Evolutionary conservation across 2,888 invertebrate genomes (phyloP).

Genomic region (Argyresthia goedartella): DNA sequence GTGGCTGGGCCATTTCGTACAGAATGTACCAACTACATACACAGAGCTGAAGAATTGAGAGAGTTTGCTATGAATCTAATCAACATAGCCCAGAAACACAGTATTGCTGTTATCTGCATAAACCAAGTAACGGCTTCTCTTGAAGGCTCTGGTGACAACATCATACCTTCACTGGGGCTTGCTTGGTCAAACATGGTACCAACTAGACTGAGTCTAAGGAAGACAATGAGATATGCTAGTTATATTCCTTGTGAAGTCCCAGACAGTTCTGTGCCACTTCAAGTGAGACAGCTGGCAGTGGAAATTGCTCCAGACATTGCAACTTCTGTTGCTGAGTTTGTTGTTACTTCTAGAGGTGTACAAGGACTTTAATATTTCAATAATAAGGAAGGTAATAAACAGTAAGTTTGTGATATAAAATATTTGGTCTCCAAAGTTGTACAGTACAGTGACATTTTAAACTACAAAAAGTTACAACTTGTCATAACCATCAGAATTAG

Average conservation of each 20-base stretch:
- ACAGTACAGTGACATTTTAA: no score
- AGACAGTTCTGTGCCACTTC: conserved; percentile 12
- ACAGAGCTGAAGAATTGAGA: conserved; percentile 54
- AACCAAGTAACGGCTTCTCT: conserved; percentile 57
- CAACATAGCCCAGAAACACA: conserved; percentile 34
- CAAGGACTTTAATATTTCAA: conserved; percentile 10
- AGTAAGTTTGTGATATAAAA: no score
- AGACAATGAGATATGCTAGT: conserved; percentile 6
- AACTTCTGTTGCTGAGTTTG: conserved; percentile 25
- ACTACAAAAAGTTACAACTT: no score
- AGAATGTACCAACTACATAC: conserved; percentile 47
- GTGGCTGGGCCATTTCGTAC: conserved; percentile 57
- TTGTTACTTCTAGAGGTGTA: conserved; percentile 35
- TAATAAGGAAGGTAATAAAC: no score
- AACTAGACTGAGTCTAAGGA: conserved; percentile 33
- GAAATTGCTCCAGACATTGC: conserved; percentile 45
- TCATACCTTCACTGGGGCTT: conserved; percentile 50
- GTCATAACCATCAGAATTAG: no score
- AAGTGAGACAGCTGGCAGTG: conserved; percentile 31
- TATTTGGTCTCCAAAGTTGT: no score
- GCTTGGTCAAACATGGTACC: conserved; percentile 63
- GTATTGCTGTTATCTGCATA: conserved; percentile 46
- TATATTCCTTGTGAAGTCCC: neutral
- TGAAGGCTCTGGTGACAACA: conserved; percentile 22
- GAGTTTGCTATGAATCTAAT: conserved; percentile 41